Evolutionary conservation across 2,113 vertebrate species (phyloP), one percentile per base, ranked within the genome.

Genomic region (Plecotus auritus): DNA sequence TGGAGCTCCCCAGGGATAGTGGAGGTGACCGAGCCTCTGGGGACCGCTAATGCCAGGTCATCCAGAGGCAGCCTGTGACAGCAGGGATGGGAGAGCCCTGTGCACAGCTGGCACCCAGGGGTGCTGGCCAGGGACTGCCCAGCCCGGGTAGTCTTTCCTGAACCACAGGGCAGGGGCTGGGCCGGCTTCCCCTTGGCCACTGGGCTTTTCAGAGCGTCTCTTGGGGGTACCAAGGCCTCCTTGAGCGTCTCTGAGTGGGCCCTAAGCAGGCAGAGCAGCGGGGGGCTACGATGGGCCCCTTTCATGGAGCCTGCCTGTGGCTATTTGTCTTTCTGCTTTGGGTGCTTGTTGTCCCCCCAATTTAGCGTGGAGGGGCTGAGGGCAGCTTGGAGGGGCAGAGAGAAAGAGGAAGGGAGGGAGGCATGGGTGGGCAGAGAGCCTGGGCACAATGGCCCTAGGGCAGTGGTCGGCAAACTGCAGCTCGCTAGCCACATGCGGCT

Each of bases 141-240:
- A 26, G 40, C 56, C n/a, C 45, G 1, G 13, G n/a, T 10, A 3
- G 17, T 23, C 18, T 30, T 77, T 77, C 30, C 37, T 49, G 87
- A 14, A 17, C 49, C 9, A 0, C 42, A 42, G 9, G 12, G 32
- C 51, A n/a, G 47, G 51, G 61, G 6, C 20, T n/a, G 26, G 42
- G 9, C 20, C 42, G 9, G 37, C 45, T 30, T 32, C 40, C 18
- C 18, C 8, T 0, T 20, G 32, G 12, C 0, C 3, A 30, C 12
- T 10, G n/a, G 23, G 16, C 30, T 45, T 88, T 69, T 67, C 32
- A 7, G 69, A 59, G 32, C 42, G 30, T 30, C 35, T 74, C 47
- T 20, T 18, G 7, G 32, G 5, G 70, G 35, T 18, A n/a, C 14
- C 1, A 1, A 10, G 17, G 47, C 14, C 9, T 72, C 37, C 5